These are phyloP conservation scores for Dendropsophus ebraccatus DNA, from an alignment of 2,113 vertebrate genomes.

Conservation along the genomic window DNA sequence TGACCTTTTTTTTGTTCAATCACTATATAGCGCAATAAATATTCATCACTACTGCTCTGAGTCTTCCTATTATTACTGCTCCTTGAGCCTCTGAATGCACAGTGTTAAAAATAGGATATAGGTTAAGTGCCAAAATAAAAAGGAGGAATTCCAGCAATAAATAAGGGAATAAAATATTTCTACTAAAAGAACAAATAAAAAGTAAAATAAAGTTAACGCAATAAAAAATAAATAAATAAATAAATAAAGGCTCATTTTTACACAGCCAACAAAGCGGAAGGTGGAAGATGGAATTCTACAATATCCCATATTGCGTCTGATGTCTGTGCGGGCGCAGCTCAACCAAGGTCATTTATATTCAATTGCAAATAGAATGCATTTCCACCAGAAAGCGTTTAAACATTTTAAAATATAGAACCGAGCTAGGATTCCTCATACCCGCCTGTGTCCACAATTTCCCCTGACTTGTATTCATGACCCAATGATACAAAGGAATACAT, in stretches of 20 bases:
- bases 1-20: constrained; percentile 60
- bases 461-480: not conserved
- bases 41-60: constrained; percentile 55
- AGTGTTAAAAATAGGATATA: constrained; percentile 54
- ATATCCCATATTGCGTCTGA: not conserved
- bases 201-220: constrained; percentile 13
- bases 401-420: not conserved
- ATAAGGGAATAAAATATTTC: constrained; percentile 10
- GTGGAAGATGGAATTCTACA: not conserved
- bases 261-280: not conserved
- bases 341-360: constrained; percentile 13
- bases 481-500: not conserved
- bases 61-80: constrained; percentile 57
- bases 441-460: not conserved
- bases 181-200: constrained; percentile 8
- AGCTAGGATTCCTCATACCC: not conserved
- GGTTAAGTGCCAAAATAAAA: constrained; percentile 44
- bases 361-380: not conserved
- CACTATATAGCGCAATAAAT: constrained; percentile 57
- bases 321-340: not conserved
- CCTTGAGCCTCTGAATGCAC: constrained; percentile 45
- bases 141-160: constrained; percentile 35
- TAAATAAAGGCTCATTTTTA: not conserved
- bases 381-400: not conserved
- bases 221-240: constrained; percentile 15